Evolutionary conservation across 2,113 vertebrate genomes (phyloP).

Genomic region (Echinops telfairi): DNA sequence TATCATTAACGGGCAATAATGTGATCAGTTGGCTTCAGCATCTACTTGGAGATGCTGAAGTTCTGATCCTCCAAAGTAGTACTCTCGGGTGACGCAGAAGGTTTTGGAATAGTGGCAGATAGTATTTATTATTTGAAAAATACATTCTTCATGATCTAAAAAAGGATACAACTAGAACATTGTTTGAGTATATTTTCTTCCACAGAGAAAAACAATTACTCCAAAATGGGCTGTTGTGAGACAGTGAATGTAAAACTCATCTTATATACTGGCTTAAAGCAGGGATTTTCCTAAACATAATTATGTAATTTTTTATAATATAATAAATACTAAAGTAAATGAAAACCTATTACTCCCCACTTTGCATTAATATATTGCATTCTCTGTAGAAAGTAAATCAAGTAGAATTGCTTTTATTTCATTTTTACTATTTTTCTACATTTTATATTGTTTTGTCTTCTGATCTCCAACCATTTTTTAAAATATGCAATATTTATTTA

Average conservation of each 20-base stretch:
- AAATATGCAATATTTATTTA: constrained; percentile 73
- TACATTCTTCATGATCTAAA: constrained; percentile 31
- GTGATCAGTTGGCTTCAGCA: neutral
- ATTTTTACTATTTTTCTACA: constrained; percentile 63
- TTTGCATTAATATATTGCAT: constrained; percentile 58
- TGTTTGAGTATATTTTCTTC: neutral
- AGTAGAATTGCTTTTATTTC: constrained; percentile 65
- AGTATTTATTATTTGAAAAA: constrained; percentile 37
- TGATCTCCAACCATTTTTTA: constrained; percentile 46
- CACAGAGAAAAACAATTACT: neutral
- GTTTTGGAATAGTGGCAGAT: neutral
- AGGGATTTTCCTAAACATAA: constrained; percentile 29
- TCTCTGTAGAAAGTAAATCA: constrained; percentile 38
- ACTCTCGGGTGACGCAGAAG: neutral
- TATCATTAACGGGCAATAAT: neutral
- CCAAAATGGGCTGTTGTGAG: neutral
- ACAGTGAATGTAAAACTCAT: constrained; percentile 22
- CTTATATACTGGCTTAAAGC: neutral
- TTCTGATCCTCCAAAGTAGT: neutral
- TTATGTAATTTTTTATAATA: constrained; percentile 52
- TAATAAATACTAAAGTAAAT: constrained; percentile 64
- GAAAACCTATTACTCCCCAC: constrained; percentile 47
- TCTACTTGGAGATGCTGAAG: constrained; percentile 3
- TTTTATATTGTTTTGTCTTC: constrained; percentile 71
- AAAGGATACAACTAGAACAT: neutral